These are phyloP conservation scores for Strongylocentrotus purpuratus DNA, from an alignment of 35 echinoderm and acorn worm genomes.

Conservation along the genomic window DNA sequence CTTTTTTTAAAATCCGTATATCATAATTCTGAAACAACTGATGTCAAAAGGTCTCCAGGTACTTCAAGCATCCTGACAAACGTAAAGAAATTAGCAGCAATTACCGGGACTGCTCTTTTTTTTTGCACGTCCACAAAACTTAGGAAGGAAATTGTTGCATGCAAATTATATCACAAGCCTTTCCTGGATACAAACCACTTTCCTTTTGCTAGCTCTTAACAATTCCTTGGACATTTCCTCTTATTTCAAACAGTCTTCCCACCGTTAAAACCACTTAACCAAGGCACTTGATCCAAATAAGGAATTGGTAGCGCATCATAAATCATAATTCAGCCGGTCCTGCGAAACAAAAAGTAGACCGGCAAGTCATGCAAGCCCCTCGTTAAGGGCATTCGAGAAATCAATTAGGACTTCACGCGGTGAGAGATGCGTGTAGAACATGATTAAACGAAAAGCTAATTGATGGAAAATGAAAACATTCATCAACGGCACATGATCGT, in stretches of 20 bases:
- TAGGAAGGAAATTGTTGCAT: background rate
- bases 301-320: slow-evolving; percentile 1
- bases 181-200: background rate
- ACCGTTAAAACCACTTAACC: background rate
- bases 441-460: background rate
- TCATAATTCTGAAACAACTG: too few species aligned
- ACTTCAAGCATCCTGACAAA: too few species aligned
- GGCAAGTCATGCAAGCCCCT: background rate
- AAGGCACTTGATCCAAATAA: background rate
- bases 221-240: background rate
- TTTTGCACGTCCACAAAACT: too few species aligned
- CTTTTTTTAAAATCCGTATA: too few species aligned
- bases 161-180: background rate
- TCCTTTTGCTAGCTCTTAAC: background rate
- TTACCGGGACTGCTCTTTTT: too few species aligned
- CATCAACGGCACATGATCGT: background rate
- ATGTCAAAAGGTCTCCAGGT: too few species aligned
- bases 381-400: background rate
- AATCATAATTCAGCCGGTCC: background rate
- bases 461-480: slow-evolving; percentile 6
- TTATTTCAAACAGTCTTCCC: background rate
- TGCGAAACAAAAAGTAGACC: slow-evolving; percentile 11
- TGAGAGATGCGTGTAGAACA: background rate
- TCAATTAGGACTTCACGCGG: background rate
- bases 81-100: too few species aligned